A percentile compares a stretch with the other conserved stretches of the same genome.
phyloP scores from a whole-genome alignment of 2,113 vertebrate genomes.

The Aleadryas rufinucha region DNA sequence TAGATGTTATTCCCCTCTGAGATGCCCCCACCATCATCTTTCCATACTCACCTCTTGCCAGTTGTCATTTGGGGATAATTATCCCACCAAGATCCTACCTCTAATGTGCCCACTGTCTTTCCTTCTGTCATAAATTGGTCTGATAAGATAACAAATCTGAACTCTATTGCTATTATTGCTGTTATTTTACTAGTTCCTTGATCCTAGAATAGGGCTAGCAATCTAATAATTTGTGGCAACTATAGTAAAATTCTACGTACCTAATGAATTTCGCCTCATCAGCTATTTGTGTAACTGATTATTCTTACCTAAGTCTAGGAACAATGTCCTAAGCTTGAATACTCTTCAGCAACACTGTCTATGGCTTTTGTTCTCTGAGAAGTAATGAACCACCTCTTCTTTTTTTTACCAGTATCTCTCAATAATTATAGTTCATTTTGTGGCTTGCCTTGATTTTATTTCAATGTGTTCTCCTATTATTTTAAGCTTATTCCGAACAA shows the following conservation, averaged over 20 bases:
- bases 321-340: background rate
- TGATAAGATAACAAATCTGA: conserved; percentile 46
- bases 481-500: background rate
- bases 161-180: background rate
- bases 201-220: background rate
- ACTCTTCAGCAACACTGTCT: background rate
- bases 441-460: background rate
- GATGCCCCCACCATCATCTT: conserved; percentile 6
- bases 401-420: background rate
- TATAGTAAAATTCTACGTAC: background rate
- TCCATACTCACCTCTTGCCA: background rate
- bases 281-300: background rate
- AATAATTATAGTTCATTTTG: background rate
- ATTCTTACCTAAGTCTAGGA: background rate
- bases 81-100: conserved; percentile 28
- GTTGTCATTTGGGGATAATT: conserved; percentile 36
- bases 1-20: conserved; percentile 35
- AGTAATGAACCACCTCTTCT: background rate
- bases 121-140: conserved; percentile 15
- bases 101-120: conserved; percentile 44
- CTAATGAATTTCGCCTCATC: background rate
- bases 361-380: background rate
- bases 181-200: conserved; percentile 31
- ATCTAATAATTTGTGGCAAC: background rate
- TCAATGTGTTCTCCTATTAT: background rate